These are phyloP conservation scores for Tineola bisselliella DNA, from an alignment of 2,888 invertebrate species.

Conservation along the genomic window DNA sequence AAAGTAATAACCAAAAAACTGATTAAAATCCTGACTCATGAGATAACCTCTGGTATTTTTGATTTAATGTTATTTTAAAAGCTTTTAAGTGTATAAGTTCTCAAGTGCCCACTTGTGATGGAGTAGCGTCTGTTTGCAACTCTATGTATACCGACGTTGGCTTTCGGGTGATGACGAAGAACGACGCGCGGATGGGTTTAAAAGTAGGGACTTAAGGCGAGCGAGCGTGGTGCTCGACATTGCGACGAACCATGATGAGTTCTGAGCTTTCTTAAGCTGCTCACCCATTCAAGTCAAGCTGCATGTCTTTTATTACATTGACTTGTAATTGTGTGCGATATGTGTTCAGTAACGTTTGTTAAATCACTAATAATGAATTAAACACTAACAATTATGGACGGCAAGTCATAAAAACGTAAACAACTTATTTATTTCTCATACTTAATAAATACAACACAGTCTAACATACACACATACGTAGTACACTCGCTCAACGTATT, in stretches of 20 bases:
- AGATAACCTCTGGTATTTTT: background rate
- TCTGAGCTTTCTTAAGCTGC: background rate
- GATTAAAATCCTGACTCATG: no score
- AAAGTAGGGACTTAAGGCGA: background rate
- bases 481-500: background rate
- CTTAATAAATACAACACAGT: background rate
- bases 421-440: background rate
- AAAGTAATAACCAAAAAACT: no score
- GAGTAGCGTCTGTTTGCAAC: constrained; percentile 6
- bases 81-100: constrained; percentile 11
- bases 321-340: no score
- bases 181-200: background rate
- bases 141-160: background rate
- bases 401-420: no score
- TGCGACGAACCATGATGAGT: background rate
- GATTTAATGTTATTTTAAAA: constrained; percentile 7
- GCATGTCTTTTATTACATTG: background rate
- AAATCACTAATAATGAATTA: no score
- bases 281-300: background rate
- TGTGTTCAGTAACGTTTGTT: no score
- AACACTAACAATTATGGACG: no score
- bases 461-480: background rate
- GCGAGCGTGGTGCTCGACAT: background rate
- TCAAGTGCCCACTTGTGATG: constrained; percentile 1
- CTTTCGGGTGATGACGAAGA: background rate